These are phyloP conservation scores for Artemia sinica DNA, from an alignment of 2,888 invertebrate genomes.

Conservation along the genomic window DNA sequence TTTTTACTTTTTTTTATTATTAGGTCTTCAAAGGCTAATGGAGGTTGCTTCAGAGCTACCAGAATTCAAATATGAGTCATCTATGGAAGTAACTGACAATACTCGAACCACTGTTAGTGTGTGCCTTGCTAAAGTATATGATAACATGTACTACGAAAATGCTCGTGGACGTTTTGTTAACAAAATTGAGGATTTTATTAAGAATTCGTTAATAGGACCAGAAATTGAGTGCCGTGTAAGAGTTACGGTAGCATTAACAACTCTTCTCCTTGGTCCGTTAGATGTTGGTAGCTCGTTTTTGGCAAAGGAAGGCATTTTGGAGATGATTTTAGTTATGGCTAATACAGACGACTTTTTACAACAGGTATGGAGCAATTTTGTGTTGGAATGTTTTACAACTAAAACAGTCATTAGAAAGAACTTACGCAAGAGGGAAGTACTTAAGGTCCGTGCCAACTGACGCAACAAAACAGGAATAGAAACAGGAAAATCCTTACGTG, in stretches of 20 bases:
- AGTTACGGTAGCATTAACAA: constrained; percentile 69
- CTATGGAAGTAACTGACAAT: constrained; percentile 70
- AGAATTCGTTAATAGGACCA: constrained; percentile 61
- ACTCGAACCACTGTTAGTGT: constrained; percentile 81
- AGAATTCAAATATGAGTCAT: constrained; percentile 76
- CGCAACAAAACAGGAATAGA: too few relatives aligned
- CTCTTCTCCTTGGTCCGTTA: constrained; percentile 70
- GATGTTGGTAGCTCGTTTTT: constrained; percentile 79
- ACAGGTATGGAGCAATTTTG: constrained; percentile 33
- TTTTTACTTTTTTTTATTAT: constrained; percentile 13
- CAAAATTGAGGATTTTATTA: constrained; percentile 67
- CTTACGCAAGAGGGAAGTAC: too few relatives aligned
- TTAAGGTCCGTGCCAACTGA: too few relatives aligned
- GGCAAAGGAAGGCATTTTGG: constrained; percentile 57
- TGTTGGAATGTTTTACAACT: too few relatives aligned
- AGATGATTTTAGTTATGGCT: constrained; percentile 94
- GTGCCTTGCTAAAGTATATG: constrained; percentile 72
- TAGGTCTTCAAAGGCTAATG: constrained; percentile 47
- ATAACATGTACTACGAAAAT: constrained; percentile 86
- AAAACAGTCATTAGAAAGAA: too few relatives aligned
- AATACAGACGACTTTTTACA: constrained; percentile 73
- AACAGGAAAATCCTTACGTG: too few relatives aligned
- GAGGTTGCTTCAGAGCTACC: constrained; percentile 85
- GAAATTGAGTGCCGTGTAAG: constrained; percentile 72
- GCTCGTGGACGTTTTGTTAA: constrained; percentile 51